Conservation (phyloP, 2,888 invertebrate species). For the Lycia hirtaria region DNA sequence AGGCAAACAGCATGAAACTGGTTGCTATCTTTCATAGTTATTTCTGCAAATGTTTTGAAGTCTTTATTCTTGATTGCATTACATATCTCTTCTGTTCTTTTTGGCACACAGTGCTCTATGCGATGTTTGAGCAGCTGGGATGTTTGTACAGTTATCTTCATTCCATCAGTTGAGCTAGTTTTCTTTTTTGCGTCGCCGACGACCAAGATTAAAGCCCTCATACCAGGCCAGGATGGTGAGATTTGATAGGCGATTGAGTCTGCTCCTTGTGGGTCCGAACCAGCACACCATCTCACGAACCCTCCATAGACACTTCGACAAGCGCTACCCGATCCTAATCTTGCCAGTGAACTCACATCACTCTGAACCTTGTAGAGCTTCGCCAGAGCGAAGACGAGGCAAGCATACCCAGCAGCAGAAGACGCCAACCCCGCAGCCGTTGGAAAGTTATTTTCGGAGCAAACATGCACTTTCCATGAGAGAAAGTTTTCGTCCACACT, state of each 20-base stretch:
- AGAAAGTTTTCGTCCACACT: slow-evolving; percentile 74
- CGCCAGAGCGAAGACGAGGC: slow-evolving; percentile 93
- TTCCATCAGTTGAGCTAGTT: slow-evolving; percentile 94
- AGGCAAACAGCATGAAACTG: slow-evolving; percentile 97
- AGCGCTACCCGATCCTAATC: slow-evolving; percentile 97
- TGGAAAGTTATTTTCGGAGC: slow-evolving; percentile 98
- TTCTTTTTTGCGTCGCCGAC: slow-evolving; percentile 94
- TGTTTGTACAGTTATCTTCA: slow-evolving; percentile 92
- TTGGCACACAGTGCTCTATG: slow-evolving; percentile 89
- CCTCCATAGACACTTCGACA: slow-evolving; percentile 98
- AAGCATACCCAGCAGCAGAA: slow-evolving; percentile 99
- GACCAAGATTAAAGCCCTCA: slow-evolving; percentile 95
- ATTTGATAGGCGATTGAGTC: slow-evolving; percentile 93
- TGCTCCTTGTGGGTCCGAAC: slow-evolving; percentile 86
- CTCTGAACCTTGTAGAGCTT: slow-evolving; percentile 90
- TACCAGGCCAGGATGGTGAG: slow-evolving; percentile 94
- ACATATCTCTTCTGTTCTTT: slow-evolving; percentile 85
- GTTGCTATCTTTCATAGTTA: slow-evolving; percentile 99
- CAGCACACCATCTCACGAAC: slow-evolving; percentile 96
- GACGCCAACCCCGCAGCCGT: slow-evolving; percentile 99
- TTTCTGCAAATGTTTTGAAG: slow-evolving; percentile 94
- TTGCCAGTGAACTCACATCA: slow-evolving; percentile 91
- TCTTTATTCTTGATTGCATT: slow-evolving; percentile 87
- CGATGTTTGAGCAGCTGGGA: slow-evolving; percentile 93
- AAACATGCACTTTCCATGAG: slow-evolving; percentile 91